Base-by-base conservation (phyloP, 2,888 invertebrate species). In the Alcis repandata region DNA sequence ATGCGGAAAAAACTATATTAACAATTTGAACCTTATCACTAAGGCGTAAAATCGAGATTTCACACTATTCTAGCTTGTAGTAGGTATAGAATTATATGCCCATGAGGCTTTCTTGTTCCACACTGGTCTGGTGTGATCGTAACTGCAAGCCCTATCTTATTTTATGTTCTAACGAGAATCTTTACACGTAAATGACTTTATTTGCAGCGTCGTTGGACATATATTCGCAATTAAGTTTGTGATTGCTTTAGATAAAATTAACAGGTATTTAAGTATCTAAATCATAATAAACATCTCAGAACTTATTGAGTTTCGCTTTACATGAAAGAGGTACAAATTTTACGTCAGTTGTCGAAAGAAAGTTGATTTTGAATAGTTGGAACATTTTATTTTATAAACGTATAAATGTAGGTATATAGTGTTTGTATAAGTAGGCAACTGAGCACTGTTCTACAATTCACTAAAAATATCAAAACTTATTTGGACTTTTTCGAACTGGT, bases 31-130 rank as follows among this genome's bases (percentile, higher is more conserved):
- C 65, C 56, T 52, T 66, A 66, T 41, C 20, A 33, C 45, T 15
- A n/a, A 2, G 19, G 11, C 15, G 38, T 57, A 63, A 57, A 60
- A 51, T 54, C 22, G 27, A 62, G 20, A 58, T 46, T 66, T 27
- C 11, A 36, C 56, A 19, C 33, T 40, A 41, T 58, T 60, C 32
- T 15, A 56, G 36, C 27, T 32, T 36, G 33, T 36, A 22, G 15
- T 54, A 56, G n/a, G 33, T 52, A 40, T 48, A 33, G 11, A 53
- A 40, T 38, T 36, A 59, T 46, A 48, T 60, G 43, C 83, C 78
- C 86, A 51, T 86, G 86, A 89, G 86, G 89, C 86, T 90, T 89
- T 89, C 89, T 84, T 90, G 88, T 89, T 80, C 73, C 74, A 77
- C 76, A 77, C 80, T 73, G 70, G 79, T 72, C 72, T 68, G 61